Evolutionary conservation across 2,113 vertebrate genomes (phyloP).

Genomic region (Pyrgilauda ruficollis): DNA sequence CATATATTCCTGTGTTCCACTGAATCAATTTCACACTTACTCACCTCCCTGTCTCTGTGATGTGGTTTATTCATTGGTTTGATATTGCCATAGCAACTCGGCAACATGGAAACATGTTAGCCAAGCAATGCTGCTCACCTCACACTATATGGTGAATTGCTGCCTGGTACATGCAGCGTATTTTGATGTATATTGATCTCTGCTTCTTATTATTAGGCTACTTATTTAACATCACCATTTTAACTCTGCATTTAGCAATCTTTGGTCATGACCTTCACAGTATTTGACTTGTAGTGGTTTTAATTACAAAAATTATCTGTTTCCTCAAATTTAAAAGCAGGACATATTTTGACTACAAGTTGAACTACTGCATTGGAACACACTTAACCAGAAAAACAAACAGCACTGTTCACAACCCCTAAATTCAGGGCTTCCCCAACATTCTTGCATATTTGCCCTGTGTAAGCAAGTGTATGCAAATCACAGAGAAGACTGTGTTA

Average conservation of each 20-base stretch:
- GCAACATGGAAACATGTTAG: constrained; percentile 75
- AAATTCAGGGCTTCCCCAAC: neutral
- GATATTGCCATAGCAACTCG: constrained; percentile 88
- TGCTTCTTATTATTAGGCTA: neutral
- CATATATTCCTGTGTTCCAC: constrained; percentile 75
- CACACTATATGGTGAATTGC: neutral
- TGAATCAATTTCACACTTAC: constrained; percentile 95
- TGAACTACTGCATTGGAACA: neutral
- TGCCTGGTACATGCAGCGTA: neutral
- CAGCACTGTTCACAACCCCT: neutral
- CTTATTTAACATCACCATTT: neutral
- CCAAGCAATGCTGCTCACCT: constrained; percentile 66
- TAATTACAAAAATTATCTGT: neutral
- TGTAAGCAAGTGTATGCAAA: neutral
- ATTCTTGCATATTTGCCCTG: neutral
- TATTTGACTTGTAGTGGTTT: neutral
- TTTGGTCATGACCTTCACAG: neutral
- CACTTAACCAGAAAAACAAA: neutral
- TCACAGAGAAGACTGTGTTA: neutral
- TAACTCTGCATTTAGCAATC: neutral
- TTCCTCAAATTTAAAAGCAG: neutral
- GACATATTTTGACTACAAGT: neutral
- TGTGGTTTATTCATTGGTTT: constrained; percentile 93
- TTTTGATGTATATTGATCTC: neutral
- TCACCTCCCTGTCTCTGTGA: constrained; percentile 84